Percentiles rank a stretch among this genome's conserved stretches.
Evolutionary conservation across 1,140 invertebrate species (phyloP).

Genomic region (Drosophila jambulina): DNA sequence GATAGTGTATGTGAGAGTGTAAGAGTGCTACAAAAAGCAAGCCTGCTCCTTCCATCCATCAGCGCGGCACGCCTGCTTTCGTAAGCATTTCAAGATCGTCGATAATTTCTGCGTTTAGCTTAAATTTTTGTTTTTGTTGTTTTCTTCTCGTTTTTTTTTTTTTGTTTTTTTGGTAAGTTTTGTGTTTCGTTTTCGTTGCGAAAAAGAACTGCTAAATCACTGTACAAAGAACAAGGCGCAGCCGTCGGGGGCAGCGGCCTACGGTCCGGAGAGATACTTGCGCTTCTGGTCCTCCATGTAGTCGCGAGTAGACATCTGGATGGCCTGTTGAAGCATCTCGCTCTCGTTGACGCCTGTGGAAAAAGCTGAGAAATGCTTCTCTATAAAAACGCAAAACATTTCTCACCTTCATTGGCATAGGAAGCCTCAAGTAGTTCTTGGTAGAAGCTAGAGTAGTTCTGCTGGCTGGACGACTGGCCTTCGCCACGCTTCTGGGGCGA

Average conservation of each 20-base stretch:
- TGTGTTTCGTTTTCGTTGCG: conserved; percentile 65
- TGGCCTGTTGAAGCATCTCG: conserved; percentile 83
- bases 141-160: conserved; percentile 22
- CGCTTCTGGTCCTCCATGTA: conserved; percentile 83
- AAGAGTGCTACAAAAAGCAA: conserved; percentile 7
- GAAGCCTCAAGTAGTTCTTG: conserved; percentile 82
- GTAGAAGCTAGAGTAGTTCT: conserved; percentile 72
- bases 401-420: conserved; percentile 76
- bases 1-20: conserved; percentile 42
- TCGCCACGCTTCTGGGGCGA: conserved; percentile 62
- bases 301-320: conserved; percentile 83
- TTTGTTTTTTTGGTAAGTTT: conserved; percentile 49
- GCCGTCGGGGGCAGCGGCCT: conserved; percentile 4
- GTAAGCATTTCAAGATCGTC: conserved; percentile 50
- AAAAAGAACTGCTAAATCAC: conserved; percentile 70
- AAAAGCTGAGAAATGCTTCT: neutral
- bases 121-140: conserved; percentile 8
- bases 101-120: conserved; percentile 41
- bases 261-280: conserved; percentile 77
- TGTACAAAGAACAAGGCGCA: conserved; percentile 58
- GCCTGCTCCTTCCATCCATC: neutral
- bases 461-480: conserved; percentile 38
- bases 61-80: neutral
- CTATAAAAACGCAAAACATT: neutral
- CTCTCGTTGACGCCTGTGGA: conserved; percentile 71